These are phyloP conservation scores for Eidolon helvum DNA, from an alignment of 2,113 vertebrate genomes.

Conservation along the genomic window DNA sequence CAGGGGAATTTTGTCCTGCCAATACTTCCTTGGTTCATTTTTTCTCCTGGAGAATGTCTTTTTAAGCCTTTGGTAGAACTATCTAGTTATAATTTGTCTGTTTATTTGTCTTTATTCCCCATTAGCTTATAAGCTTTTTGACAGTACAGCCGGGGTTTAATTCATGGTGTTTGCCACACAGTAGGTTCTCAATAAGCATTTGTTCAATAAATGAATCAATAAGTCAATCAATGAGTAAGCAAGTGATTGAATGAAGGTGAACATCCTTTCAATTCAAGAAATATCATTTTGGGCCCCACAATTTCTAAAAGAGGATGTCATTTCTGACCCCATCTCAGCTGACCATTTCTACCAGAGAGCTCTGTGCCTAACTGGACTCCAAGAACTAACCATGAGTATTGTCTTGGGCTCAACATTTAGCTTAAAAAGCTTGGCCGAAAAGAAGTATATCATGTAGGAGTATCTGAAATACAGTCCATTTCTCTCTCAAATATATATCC, in stretches of 20 bases:
- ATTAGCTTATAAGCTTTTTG: neutral
- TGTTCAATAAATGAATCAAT: neutral
- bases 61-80: neutral
- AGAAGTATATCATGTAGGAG: neutral
- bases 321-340: neutral
- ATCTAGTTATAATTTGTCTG: neutral
- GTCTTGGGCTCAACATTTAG: neutral
- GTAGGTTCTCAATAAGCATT: neutral
- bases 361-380: neutral
- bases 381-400: neutral
- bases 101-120: neutral
- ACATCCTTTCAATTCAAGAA: neutral
- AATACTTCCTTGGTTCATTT: neutral
- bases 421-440: neutral
- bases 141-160: neutral
- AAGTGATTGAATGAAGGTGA: neutral
- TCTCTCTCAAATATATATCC: neutral
- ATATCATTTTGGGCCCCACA: neutral
- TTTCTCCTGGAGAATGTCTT: neutral
- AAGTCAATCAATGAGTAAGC: neutral
- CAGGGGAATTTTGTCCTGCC: neutral
- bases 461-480: neutral
- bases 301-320: neutral
- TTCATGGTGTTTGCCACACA: neutral
- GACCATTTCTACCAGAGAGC: neutral